phyloP scores from a whole-genome alignment of 2,888 invertebrate genomes.

The Neoitamus cyanurus region DNA sequence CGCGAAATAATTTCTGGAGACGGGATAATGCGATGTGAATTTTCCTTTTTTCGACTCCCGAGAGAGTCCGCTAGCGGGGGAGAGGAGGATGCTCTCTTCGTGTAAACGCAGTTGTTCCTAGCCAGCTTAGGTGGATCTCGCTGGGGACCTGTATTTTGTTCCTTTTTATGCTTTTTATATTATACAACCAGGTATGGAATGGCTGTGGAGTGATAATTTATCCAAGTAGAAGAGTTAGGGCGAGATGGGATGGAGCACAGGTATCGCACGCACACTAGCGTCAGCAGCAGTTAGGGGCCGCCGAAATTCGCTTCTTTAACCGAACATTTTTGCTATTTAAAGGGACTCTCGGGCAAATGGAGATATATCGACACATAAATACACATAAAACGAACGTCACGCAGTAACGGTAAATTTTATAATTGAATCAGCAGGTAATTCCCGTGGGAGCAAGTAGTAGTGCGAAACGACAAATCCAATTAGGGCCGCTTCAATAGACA shows the following conservation, averaged over 20 bases:
- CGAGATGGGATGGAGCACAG: not conserved
- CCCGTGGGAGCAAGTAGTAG: slow-evolving; percentile 31
- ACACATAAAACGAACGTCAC: slow-evolving; percentile 22
- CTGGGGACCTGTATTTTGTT: slow-evolving; percentile 37
- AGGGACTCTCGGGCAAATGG: not conserved
- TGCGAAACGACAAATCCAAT: slow-evolving; percentile 52
- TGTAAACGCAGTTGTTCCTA: not conserved
- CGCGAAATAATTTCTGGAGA: slow-evolving; percentile 52
- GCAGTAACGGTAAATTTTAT: slow-evolving; percentile 50
- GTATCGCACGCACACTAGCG: no score
- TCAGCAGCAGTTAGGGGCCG: not conserved
- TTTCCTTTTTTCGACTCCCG: slow-evolving; percentile 40
- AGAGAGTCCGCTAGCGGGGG: not conserved
- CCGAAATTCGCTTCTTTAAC: not conserved
- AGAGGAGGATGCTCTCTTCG: not conserved
- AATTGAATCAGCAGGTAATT: slow-evolving; percentile 51
- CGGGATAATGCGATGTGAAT: slow-evolving; percentile 53
- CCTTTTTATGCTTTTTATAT: slow-evolving; percentile 22
- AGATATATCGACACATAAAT: slow-evolving; percentile 4
- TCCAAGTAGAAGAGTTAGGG: slow-evolving; percentile 16
- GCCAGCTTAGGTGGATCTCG: slow-evolving; percentile 10
- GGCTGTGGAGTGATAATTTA: slow-evolving; percentile 13
- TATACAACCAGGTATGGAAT: slow-evolving; percentile 1
- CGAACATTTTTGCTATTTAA: not conserved
- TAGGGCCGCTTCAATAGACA: slow-evolving; percentile 36